phyloP scores from a whole-genome alignment of 2,888 invertebrate species.

The Chaetoderma sp. region DNA sequence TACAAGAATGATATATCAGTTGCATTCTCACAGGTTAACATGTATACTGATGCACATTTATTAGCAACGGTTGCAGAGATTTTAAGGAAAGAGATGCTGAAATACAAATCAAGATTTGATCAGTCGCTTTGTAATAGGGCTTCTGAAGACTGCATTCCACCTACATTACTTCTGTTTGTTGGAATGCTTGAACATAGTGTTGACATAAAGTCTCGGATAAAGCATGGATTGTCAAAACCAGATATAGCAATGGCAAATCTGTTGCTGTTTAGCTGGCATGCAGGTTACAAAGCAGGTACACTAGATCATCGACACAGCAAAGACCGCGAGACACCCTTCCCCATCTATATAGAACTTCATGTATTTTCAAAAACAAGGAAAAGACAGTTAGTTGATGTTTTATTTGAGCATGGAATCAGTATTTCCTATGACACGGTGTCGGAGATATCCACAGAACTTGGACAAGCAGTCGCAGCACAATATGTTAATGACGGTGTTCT shows the following conservation, averaged over 20 bases:
- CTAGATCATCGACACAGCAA: neutral
- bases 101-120: slow-evolving; percentile 1
- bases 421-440: too few relatives aligned
- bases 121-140: neutral
- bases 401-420: neutral
- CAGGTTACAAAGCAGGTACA: too few relatives aligned
- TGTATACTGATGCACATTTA: slow-evolving; percentile 7
- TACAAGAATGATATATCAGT: neutral
- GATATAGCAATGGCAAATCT: too few relatives aligned
- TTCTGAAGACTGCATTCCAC: slow-evolving; percentile 1
- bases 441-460: too few relatives aligned
- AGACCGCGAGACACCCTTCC: neutral
- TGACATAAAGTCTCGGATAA: too few relatives aligned
- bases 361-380: neutral
- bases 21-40: slow-evolving; percentile 7
- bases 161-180: slow-evolving; percentile 1
- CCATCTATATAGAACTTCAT: neutral
- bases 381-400: neutral
- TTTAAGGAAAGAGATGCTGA: slow-evolving; percentile 7
- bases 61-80: slow-evolving; percentile 13
- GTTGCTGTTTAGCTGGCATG: too few relatives aligned
- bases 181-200: too few relatives aligned
- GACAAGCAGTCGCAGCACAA: too few relatives aligned
- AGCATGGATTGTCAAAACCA: too few relatives aligned
- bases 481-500: too few relatives aligned